phyloP scores from a whole-genome alignment of 2,888 invertebrate species.

The Noctua comes region DNA sequence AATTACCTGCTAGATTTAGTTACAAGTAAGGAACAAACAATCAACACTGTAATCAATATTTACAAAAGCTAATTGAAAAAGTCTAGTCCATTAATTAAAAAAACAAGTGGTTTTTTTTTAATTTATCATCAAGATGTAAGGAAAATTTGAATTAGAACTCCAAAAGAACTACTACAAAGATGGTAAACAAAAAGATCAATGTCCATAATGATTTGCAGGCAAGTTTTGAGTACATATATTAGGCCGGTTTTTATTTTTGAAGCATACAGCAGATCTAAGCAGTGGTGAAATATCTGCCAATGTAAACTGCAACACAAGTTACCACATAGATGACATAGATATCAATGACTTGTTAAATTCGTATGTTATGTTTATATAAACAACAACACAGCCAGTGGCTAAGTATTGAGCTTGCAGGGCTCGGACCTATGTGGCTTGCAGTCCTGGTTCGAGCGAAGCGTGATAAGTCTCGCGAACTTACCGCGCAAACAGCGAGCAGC shows the following conservation, averaged over 20 bases:
- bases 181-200: not conserved
- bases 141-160: not conserved
- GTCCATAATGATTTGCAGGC: not conserved
- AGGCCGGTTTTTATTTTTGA: not conserved
- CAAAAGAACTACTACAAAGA: not conserved
- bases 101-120: no score
- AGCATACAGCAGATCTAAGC: not conserved
- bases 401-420: not conserved
- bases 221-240: not conserved
- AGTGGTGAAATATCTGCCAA: not conserved
- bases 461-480: conserved; percentile 70
- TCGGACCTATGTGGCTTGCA: not conserved
- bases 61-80: no score
- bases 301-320: conserved; percentile 6
- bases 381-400: conserved; percentile 53
- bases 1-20: not conserved
- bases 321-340: not conserved
- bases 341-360: conserved; percentile 29
- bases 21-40: not conserved
- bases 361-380: conserved; percentile 48
- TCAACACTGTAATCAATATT: not conserved
- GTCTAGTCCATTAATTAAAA: no score
- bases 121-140: not conserved
- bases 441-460: not conserved
- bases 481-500: conserved; percentile 75